Evolutionary conservation across 1,140 invertebrate genomes (phyloP).

Genomic region (Dreissena rostriformis): DNA sequence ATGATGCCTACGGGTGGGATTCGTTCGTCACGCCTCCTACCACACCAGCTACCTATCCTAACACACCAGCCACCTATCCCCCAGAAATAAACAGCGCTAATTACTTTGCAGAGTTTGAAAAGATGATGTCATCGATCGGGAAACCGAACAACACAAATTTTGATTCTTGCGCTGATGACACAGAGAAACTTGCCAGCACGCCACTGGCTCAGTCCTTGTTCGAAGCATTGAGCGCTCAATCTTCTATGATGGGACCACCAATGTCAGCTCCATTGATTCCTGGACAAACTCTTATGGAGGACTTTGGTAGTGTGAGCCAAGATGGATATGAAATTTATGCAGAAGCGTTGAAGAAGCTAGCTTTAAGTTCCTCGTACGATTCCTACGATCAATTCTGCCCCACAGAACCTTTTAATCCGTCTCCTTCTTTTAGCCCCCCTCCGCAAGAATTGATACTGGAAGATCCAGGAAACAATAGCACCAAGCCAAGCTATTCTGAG

Average conservation of each 20-base stretch:
- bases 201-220: slow-evolving; percentile 50
- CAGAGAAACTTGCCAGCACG: slow-evolving; percentile 41
- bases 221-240: slow-evolving; percentile 32
- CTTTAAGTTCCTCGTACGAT: slow-evolving; percentile 7
- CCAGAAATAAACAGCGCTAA: slow-evolving; percentile 37
- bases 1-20: slow-evolving; percentile 33
- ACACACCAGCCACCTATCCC: neutral
- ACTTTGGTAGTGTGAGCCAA: slow-evolving; percentile 34
- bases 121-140: slow-evolving; percentile 27
- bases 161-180: slow-evolving; percentile 27
- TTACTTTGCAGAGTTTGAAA: slow-evolving; percentile 32
- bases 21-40: slow-evolving; percentile 48
- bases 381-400: slow-evolving; percentile 42
- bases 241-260: slow-evolving; percentile 15
- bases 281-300: slow-evolving; percentile 9
- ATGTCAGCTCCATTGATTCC: slow-evolving; percentile 13
- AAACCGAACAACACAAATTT: slow-evolving; percentile 1
- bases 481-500: slow-evolving; percentile 55
- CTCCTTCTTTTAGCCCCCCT: slow-evolving; percentile 27
- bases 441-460: slow-evolving; percentile 20
- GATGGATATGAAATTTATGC: slow-evolving; percentile 54
- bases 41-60: slow-evolving; percentile 27
- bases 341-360: slow-evolving; percentile 44
- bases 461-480: neutral
- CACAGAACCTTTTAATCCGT: slow-evolving; percentile 37